These are phyloP conservation scores for Ricordea florida DNA, from an alignment of 92 coral and sea anemone genomes.

Conservation along the genomic window DNA sequence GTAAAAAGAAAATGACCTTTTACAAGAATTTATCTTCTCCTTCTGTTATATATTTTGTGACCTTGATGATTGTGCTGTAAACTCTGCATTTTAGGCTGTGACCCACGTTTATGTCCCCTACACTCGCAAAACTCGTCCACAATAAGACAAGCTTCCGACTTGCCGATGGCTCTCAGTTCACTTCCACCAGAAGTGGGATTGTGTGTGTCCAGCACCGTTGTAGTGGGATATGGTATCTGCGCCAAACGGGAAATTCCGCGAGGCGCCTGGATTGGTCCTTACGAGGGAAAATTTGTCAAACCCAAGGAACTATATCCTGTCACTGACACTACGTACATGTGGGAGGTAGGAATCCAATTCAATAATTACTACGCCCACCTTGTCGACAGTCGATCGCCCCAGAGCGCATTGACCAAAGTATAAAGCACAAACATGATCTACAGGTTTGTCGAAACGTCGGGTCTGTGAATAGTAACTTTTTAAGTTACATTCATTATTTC, in stretches of 20 bases:
- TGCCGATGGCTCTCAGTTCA: slow-evolving; percentile 45
- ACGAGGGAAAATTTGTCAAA: slow-evolving; percentile 81
- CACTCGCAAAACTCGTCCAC: background rate
- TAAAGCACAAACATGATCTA: no score
- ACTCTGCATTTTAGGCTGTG: slow-evolving; percentile 23
- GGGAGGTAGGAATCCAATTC: slow-evolving; percentile 80
- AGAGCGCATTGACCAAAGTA: no score
- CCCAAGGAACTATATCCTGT: slow-evolving; percentile 67
- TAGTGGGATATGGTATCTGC: slow-evolving; percentile 82
- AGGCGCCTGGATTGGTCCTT: slow-evolving; percentile 99
- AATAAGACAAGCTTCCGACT: background rate
- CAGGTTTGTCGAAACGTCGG: no score
- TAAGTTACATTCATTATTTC: no score
- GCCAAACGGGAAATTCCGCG: slow-evolving; percentile 78
- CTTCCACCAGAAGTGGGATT: slow-evolving; percentile 90
- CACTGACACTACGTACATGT: slow-evolving; percentile 82
- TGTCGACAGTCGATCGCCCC: no score
- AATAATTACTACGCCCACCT: no score
- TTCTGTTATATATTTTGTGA: no score
- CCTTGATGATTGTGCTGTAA: no score
- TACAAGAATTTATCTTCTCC: no score
- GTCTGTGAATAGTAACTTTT: no score
- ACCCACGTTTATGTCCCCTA: background rate
- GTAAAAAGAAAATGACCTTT: no score
- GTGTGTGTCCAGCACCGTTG: slow-evolving; percentile 88